Evolutionary conservation across 2,797 vertebrate genomes (phyloP).

Genomic region (Lithobates pipiens): DNA sequence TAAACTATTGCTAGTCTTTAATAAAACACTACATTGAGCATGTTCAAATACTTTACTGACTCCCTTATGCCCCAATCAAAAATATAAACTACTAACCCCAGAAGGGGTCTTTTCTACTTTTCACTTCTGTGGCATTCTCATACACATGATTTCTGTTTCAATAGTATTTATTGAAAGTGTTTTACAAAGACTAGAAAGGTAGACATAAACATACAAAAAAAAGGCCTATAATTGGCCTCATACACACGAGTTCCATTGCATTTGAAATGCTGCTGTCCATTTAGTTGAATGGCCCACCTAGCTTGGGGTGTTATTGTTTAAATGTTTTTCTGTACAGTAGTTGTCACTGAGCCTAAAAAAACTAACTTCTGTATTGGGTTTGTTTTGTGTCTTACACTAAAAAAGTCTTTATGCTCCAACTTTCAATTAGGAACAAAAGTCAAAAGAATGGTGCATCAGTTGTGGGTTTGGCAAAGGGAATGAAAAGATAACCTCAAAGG

Average conservation of each 20-base stretch:
- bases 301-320: not conserved
- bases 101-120: no score
- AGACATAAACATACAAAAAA: no score
- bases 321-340: not conserved
- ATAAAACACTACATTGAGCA: no score
- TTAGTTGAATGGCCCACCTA: not conserved
- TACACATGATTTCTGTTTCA: no score
- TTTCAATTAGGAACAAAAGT: constrained; percentile 92
- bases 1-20: no score
- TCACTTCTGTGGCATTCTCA: no score
- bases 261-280: not conserved
- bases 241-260: not conserved
- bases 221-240: no score
- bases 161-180: no score
- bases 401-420: constrained; percentile 78
- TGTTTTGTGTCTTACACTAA: constrained; percentile 77
- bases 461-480: constrained; percentile 84
- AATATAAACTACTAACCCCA: no score
- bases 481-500: constrained; percentile 82
- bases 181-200: no score
- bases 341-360: constrained; percentile 41
- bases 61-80: no score
- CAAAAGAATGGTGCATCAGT: constrained; percentile 82
- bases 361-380: constrained; percentile 77
- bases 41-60: no score